Base-by-base conservation (phyloP, 2,888 invertebrate genomes). In the Digitonthophagus gazella region DNA sequence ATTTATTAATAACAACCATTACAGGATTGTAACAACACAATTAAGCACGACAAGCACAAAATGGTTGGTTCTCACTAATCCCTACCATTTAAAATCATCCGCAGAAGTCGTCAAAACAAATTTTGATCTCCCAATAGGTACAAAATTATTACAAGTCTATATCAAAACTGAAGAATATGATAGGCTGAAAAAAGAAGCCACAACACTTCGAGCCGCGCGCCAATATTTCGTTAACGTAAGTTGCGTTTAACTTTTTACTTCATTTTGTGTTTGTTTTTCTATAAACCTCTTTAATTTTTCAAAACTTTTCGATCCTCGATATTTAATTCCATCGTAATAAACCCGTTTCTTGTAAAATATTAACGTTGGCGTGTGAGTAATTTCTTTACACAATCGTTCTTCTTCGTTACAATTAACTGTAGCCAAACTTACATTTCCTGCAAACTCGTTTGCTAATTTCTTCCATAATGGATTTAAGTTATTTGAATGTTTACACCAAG, bases 21-120 rank as follows among this genome's bases (percentile, higher is more conserved):
- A 55, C 80, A 94, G 94, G 83, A 91, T 95, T 75, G 89, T 95
- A 64, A 90, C 92, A 54, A 91, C 94, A 0, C 94, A 95, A 78
- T 82, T 95, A 3, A 89, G 89, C 55, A 86, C 90, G 2, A 88
- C 88, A 72, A 83, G 93, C 69, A 93, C 93, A 0, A 94, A 94
- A 74, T 89, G 90, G 79, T 84, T 95, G 4, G 90, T 93, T 11
- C 87, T 94, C 68, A 91, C 93, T 22, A 93, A 95, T 84, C 94
- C 94, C 0, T 91, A 91, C 78, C 86, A 93, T 75, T 91, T 95
- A 80, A 93, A 93, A 84, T 90, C 91, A 0, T 91, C 94, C 0
- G 93, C 93, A 0, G 93, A 93, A 80, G 84, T 85, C 57, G 83
- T 92, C 44, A 78, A 83, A 61, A 85, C 86, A 0, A 87, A 88